Conservation (phyloP, 2,797 vertebrate species). For the Manis crassicaudata region DNA sequence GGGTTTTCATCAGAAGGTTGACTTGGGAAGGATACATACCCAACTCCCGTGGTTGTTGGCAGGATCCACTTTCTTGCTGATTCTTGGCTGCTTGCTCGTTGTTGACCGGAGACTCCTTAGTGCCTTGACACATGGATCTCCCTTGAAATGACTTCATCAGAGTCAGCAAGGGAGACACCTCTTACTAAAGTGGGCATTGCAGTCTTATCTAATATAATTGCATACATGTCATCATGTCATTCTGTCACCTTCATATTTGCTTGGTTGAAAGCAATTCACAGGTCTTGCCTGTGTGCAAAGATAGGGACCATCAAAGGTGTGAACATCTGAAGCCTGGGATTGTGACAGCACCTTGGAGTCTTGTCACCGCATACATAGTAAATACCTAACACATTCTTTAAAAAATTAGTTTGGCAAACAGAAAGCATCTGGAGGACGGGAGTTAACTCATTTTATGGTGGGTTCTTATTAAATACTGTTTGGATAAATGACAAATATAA, state of each 20-base stretch:
- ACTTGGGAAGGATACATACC: background rate
- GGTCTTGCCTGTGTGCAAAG: background rate
- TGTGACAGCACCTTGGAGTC: background rate
- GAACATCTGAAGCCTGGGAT: background rate
- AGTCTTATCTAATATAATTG: background rate
- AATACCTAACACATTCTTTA: background rate
- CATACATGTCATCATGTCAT: accelerated
- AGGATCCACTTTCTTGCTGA: background rate
- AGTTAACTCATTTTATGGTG: background rate
- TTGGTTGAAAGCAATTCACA: background rate
- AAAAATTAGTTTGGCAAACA: background rate
- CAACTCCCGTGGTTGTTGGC: too few species aligned
- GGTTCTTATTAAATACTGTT: background rate
- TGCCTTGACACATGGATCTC: background rate
- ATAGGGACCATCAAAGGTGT: accelerated
- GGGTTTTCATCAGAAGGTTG: background rate
- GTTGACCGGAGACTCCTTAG: background rate
- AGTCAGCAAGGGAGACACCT: too few species aligned
- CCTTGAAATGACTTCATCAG: background rate
- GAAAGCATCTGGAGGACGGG: background rate
- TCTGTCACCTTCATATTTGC: background rate
- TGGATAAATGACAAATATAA: background rate
- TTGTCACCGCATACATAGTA: background rate
- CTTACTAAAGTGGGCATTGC: background rate
- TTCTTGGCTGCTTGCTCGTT: background rate